Conservation (phyloP, 2,888 invertebrate species). For the Luperina nickerlii region DNA sequence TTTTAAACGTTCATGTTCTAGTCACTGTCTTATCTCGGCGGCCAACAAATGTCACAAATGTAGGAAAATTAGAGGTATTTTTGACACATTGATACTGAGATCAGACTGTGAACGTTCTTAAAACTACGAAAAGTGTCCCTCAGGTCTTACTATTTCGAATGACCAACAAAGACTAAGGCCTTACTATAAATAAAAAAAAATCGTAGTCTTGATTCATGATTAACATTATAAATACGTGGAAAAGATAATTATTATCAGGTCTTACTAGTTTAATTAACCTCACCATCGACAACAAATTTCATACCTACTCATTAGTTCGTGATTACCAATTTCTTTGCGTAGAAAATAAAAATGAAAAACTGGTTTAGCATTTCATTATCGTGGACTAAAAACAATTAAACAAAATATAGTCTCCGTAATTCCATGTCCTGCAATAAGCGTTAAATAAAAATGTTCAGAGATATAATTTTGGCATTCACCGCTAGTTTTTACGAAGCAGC, state of each 20-base stretch:
- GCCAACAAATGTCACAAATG: background rate
- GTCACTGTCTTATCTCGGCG: background rate
- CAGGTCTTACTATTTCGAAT: background rate
- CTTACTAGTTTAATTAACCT: too few species aligned
- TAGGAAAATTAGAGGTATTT: background rate
- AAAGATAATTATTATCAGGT: background rate
- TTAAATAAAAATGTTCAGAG: constrained; percentile 56
- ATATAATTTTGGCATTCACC: constrained; percentile 55
- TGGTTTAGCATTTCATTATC: constrained; percentile 3
- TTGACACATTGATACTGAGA: background rate
- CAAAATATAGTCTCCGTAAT: constrained; percentile 18
- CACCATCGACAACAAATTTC: background rate
- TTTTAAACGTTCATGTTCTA: background rate
- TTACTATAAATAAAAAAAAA: background rate
- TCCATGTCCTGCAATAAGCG: constrained; percentile 40
- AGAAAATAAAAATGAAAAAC: background rate
- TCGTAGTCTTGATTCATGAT: background rate
- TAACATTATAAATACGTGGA: background rate
- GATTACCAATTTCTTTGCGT: background rate
- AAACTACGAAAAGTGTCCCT: background rate
- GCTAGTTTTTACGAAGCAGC: constrained; percentile 46
- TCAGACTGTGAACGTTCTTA: background rate
- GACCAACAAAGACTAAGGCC: background rate
- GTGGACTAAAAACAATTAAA: constrained; percentile 1
- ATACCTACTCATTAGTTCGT: background rate